A percentile compares a stretch with the other conserved stretches of the same genome.
Evolutionary conservation across 2,797 vertebrate species (phyloP).

Genomic region (Picus viridis): DNA sequence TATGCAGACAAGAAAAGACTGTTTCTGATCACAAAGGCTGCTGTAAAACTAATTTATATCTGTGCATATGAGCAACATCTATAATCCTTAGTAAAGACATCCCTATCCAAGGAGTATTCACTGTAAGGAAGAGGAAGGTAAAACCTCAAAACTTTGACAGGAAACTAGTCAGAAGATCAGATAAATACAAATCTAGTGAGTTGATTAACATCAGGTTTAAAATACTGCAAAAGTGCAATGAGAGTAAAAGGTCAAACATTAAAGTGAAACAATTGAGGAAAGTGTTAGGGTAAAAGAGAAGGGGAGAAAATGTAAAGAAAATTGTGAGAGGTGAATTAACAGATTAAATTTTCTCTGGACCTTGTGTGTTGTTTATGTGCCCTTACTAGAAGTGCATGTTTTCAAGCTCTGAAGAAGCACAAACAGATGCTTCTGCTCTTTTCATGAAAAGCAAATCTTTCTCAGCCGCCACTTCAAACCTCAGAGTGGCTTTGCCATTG

Average conservation of each 20-base stretch:
- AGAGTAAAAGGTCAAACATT: not conserved
- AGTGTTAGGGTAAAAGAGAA: not conserved
- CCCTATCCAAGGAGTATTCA: not conserved
- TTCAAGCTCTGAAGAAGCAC: not conserved
- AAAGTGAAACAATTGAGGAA: not conserved
- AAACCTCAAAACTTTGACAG: not conserved
- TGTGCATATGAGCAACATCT: not conserved
- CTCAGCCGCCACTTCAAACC: not conserved
- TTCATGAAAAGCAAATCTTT: not conserved
- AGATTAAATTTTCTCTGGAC: not conserved
- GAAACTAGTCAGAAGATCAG: not conserved
- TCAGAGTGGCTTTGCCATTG: not conserved
- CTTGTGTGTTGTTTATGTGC: not conserved
- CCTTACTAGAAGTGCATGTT: not conserved
- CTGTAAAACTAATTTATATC: not conserved
- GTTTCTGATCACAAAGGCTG: not conserved
- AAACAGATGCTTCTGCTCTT: not conserved
- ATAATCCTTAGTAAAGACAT: not conserved
- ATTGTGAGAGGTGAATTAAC: not conserved
- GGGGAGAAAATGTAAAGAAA: not conserved
- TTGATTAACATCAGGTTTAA: not conserved
- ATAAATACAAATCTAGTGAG: not conserved
- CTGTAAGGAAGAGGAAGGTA: not conserved
- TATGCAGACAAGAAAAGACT: not conserved
- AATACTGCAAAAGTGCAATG: not conserved